Evolutionary conservation across 1,140 invertebrate species (phyloP), one percentile per base, ranked within the genome.

Genomic region (Atta texana): DNA sequence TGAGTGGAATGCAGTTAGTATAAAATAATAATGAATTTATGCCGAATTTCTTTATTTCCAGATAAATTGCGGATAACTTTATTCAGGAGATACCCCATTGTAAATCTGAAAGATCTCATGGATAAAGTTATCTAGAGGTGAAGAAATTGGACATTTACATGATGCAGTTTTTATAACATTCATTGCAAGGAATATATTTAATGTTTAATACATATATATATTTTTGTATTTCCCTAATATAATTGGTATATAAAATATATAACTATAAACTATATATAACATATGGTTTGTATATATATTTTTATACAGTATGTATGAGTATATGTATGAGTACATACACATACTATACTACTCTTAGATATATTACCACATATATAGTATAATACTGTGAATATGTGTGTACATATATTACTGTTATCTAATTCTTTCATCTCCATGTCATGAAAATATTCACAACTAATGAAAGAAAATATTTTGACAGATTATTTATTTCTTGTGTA

Each of bases 261-360:
- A 66, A 7, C 10, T 66, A 66, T 39, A 66, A 31, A 64, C 63
- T 66, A 39, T 66, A 66, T 39, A 21, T 21, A 12, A 39, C 8
- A 53, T 53, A 28, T 72, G 16, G 18, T 68, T 16, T 71, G 2
- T 69, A 49, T 39, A 49, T 69, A 71, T 51, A 21, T 16, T n/a
- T 68, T 28, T 68, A 68, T n/a, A 44, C 24, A n/a, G 24, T 44
- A 44, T 49, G 39, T 68, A 49, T 44, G 16, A n/a, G 12, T 69
- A 49, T 21, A 68, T 68, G 12, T n/a, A 39, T 39, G n/a, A 44
- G 34, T 39, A 44, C 0, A 55, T 51, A 24, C 12, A 16, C 14
- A 31, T 51, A 71, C 14, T 72, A 72, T 55, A 72, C 7, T 71
- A 71, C 34, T 21, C 31, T 39, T 64, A 61, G 12, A 75, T 39